Evolutionary conservation across 2,797 vertebrate species (phyloP), one percentile per base, ranked within the genome.

Genomic region (Falco columbarius): DNA sequence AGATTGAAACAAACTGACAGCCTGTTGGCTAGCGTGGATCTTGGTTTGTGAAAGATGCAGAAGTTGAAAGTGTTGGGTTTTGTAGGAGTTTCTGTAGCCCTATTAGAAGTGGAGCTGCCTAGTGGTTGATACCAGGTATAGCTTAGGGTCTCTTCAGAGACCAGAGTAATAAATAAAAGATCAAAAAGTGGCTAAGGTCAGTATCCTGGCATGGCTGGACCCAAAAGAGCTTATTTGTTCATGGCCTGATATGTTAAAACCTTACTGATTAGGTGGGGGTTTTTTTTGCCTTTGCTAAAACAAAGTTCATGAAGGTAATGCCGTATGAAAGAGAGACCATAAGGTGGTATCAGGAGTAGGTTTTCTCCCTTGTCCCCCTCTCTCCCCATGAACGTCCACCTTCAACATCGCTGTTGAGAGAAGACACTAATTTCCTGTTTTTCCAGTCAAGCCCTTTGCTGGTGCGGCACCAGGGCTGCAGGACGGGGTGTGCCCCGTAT

Each of bases 401-500:
- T 77, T 61, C 59, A 54, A 2, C 4, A 12, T 32, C 4, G 5
- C 52, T 56, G 27, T 22, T 74, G 75, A 96, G 59, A 74, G n/a
- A 81, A 87, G 67, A 55, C n/a, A 20, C 10, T 68, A 1, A 3
- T 80, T 93, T 93, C 87, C 89, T 95, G 87, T 86, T 96, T 95
- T 93, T 67, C 16, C 62, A 56, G 1, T 55, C 0, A 1, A 70
- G 47, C 66, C 81, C 63, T 82, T 90, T 59, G 63, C 40, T 0
- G 0, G 10, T 38, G 38, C 0, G 0, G 58, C 66, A 79, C 42
- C 1, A 2, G 58, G 79, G 62, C 0, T 0, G 20, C 59, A 68
- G 83, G 74, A 63, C 65, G 87, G 96, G 87, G 92, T 92, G 87
- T 89, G 46, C 44, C 42, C 79, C 14, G 0, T 29, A 0, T 19